These are phyloP conservation scores for Enteromius paludinosus DNA, from an alignment of 2,797 vertebrate genomes.

Conservation along the genomic window DNA sequence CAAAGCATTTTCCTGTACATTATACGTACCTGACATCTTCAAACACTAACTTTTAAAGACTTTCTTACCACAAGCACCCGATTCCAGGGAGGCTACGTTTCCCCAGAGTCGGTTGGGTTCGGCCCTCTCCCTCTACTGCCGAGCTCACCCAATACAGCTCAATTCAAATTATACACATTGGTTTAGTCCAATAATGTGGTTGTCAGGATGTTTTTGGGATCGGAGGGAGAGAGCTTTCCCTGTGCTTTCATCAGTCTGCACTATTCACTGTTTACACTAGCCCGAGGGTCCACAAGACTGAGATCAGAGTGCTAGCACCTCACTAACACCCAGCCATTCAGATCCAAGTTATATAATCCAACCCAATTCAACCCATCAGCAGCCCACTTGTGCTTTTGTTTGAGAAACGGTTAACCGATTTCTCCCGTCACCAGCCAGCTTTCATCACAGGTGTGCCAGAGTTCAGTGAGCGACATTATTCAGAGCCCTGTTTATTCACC, in stretches of 20 bases:
- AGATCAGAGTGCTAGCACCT: conserved; percentile 62
- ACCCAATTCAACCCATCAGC: conserved; percentile 23
- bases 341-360: conserved; percentile 48
- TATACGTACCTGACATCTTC: conserved; percentile 85
- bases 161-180: neutral
- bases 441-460: conserved; percentile 17
- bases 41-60: conserved; percentile 78
- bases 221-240: conserved; percentile 71
- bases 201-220: conserved; percentile 33
- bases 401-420: neutral
- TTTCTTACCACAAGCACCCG: conserved; percentile 85
- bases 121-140: conserved; percentile 69
- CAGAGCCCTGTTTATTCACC: conserved; percentile 71
- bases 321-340: neutral
- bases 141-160: conserved; percentile 30
- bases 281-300: conserved; percentile 78
- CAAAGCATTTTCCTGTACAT: conserved; percentile 68
- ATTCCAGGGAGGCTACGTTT: conserved; percentile 65
- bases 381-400: neutral
- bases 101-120: conserved; percentile 65
- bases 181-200: conserved; percentile 7
- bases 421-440: conserved; percentile 5
- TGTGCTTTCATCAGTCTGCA: conserved; percentile 77
- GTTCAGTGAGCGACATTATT: conserved; percentile 12
- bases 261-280: conserved; percentile 69